phyloP scores from a whole-genome alignment of 2,888 invertebrate genomes.

The Mactromeris polynyma region DNA sequence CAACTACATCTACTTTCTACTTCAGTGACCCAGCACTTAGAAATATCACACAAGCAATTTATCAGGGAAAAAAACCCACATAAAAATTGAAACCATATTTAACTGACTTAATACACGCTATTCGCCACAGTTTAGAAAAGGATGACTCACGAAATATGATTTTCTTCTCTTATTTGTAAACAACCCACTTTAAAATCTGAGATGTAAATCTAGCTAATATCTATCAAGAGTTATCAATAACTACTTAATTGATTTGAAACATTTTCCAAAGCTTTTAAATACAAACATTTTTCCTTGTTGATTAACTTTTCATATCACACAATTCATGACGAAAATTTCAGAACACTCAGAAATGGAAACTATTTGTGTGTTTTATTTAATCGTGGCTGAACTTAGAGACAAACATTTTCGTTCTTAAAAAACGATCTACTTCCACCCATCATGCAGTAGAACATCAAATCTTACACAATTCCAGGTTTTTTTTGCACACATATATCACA shows the following conservation, averaged over 20 bases:
- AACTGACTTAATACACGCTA: neutral
- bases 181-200: neutral
- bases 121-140: neutral
- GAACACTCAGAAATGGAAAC: neutral
- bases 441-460: conserved; percentile 1
- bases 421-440: neutral
- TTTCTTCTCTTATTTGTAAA: neutral
- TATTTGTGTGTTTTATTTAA: neutral
- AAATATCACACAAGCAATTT: neutral
- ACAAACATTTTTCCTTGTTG: neutral
- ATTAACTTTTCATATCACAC: no score
- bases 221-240: conserved; percentile 14
- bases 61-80: neutral
- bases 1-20: neutral
- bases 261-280: neutral
- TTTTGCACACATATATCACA: conserved; percentile 57
- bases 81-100: neutral
- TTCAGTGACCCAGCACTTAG: conserved; percentile 4
- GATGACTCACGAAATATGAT: conserved; percentile 4
- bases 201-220: neutral
- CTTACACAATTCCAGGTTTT: conserved; percentile 16
- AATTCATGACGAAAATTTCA: neutral
- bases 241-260: neutral
- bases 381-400: neutral
- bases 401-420: no score